Base-by-base conservation (phyloP, 2,113 vertebrate species). In the Vulpes vulpes region DNA sequence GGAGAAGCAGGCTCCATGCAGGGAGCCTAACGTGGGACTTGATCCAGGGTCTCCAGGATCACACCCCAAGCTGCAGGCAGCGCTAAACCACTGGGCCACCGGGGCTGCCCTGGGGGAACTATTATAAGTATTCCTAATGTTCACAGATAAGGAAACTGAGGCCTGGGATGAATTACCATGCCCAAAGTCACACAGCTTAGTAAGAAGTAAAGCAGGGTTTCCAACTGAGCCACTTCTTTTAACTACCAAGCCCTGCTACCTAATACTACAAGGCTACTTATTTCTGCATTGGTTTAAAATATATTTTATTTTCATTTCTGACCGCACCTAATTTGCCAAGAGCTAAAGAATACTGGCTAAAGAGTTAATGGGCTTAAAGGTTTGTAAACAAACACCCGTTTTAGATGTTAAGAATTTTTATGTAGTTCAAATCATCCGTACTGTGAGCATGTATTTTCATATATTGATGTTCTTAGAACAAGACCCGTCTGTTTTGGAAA, bases 401-500 rank as follows among this genome's bases (percentile, higher is more conserved):
- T 96, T 53, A 82, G 96, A 94, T 5, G 20, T 74, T 53, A 82
- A 89, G 74, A 43, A 53, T 89, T 64, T 95, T 91, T 82, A 74
- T 84, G 55, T 82, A 90, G 89, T 55, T 83, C 95, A 64, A 9
- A 87, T 89, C 57, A 59, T 86, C 78, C 67, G 55, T 35, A n/a
- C 35, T 32, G 57, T 38, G 12, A 87, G 23, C 69, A 1, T 55
- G 71, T 38, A 51, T 88, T 97, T 88, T 87, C 55, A 30, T 15
- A 51, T 27, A 60, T 27, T 90, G 84, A 82, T 32, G 3, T 89
- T 90, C 89, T 84, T 64, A 55, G 82, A 83, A 85, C 30, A 27
- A 96, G 79, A 73, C 92, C 73, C 74, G 55, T 71, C 95, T 97
- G 81, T 65, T 55, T 89, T 76, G 60, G 92, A 96, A 94, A 83